These are phyloP conservation scores for Gorsachius goisagi DNA, from an alignment of 2,113 vertebrate genomes.

Conservation along the genomic window DNA sequence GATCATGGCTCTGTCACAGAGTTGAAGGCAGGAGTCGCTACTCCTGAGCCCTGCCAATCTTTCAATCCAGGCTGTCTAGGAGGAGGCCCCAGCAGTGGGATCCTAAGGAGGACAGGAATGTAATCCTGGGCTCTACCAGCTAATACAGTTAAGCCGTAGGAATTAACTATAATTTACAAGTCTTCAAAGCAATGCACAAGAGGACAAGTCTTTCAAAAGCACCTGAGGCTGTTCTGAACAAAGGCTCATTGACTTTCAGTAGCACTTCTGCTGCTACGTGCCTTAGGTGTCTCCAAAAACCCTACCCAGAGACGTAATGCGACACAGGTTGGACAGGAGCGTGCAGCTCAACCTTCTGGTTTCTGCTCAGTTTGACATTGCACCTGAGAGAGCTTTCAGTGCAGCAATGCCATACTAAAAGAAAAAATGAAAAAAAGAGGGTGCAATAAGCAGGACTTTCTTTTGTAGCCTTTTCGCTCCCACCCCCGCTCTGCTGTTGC, in stretches of 20 bases:
- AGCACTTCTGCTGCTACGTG: neutral
- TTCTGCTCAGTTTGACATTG: neutral
- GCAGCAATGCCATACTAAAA: neutral
- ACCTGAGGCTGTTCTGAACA: constrained; percentile 8
- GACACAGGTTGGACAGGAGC: neutral
- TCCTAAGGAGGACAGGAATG: neutral
- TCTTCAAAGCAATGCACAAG: neutral
- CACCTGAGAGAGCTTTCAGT: neutral
- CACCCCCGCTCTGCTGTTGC: fast-evolving
- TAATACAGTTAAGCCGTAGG: neutral
- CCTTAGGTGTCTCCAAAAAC: neutral
- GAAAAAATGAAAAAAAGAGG: neutral
- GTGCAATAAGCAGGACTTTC: neutral
- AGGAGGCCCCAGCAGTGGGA: neutral
- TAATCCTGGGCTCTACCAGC: neutral
- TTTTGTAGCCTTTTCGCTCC: neutral
- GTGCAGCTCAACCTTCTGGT: neutral
- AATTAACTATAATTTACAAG: constrained; percentile 36
- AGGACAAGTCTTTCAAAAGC: neutral
- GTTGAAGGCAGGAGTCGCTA: neutral
- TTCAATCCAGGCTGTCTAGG: neutral
- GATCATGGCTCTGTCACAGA: neutral
- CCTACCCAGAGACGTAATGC: neutral
- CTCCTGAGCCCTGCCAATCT: neutral
- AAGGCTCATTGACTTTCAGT: neutral